A percentile compares a stretch with the other conserved stretches of the same genome.
These are phyloP conservation scores for Drosophila parvula DNA, from an alignment of 1,140 invertebrate genomes.

Conservation along the genomic window DNA sequence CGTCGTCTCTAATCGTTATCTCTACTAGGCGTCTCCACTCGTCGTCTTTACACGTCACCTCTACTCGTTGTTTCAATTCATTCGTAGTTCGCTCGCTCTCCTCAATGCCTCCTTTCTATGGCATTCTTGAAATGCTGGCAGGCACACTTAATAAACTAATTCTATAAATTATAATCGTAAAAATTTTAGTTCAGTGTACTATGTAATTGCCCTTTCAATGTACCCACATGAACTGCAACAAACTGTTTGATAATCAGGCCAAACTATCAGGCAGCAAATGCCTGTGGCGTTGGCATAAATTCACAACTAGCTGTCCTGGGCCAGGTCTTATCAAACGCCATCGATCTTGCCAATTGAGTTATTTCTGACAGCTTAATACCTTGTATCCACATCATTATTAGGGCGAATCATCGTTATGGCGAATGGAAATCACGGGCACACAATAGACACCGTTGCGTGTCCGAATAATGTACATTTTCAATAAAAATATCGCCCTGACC, in stretches of 20 bases:
- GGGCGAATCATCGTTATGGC: conserved; percentile 27
- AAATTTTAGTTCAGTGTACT: neutral
- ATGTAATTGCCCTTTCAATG: conserved; percentile 7
- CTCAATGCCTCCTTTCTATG: no score
- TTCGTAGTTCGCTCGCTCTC: no score
- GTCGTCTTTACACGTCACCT: no score
- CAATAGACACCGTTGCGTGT: conserved; percentile 69
- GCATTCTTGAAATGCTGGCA: neutral
- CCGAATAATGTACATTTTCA: conserved; percentile 56
- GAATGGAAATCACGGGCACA: conserved; percentile 70
- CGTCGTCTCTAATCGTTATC: no score
- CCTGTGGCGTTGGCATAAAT: conserved; percentile 37
- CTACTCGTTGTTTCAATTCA: no score
- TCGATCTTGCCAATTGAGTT: conserved; percentile 73
- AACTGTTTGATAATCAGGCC: conserved; percentile 39
- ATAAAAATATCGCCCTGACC: conserved; percentile 48
- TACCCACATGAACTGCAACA: conserved; percentile 29
- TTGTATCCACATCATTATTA: conserved; percentile 50
- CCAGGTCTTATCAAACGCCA: conserved; percentile 53
- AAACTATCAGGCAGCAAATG: conserved; percentile 17
- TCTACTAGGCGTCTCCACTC: no score
- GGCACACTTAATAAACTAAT: neutral
- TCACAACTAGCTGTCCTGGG: conserved; percentile 17
- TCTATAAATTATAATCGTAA: neutral
- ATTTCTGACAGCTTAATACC: conserved; percentile 75